These are phyloP conservation scores for Pithys albifrons DNA, from an alignment of 2,113 vertebrate genomes.

Conservation along the genomic window DNA sequence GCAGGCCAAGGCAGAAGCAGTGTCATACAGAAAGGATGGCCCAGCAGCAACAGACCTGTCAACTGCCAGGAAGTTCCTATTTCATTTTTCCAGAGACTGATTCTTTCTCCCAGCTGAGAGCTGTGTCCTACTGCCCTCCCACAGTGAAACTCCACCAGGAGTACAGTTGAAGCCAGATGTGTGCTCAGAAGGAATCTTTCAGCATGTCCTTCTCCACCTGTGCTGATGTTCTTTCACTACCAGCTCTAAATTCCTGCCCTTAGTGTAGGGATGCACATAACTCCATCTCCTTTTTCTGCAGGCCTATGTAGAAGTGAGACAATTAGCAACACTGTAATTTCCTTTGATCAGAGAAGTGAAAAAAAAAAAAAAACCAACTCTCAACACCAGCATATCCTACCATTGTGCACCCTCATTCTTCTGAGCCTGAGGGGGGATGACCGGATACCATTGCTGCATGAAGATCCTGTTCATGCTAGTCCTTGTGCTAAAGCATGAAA, in stretches of 20 bases:
- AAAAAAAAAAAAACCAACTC: background rate
- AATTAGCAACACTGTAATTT: background rate
- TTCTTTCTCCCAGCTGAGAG: background rate
- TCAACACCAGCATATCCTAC: background rate
- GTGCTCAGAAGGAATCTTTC: background rate
- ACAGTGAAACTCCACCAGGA: background rate
- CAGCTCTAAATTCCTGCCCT: background rate
- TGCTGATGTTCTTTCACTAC: background rate
- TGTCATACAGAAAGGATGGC: background rate
- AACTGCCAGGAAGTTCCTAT: background rate
- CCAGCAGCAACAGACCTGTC: background rate
- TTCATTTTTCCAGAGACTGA: background rate
- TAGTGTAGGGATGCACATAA: background rate
- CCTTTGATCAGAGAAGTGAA: background rate
- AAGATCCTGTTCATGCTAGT: background rate
- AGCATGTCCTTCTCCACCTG: background rate
- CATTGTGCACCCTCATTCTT: background rate
- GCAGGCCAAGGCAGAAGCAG: background rate
- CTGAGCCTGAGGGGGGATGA: background rate
- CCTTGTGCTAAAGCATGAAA: background rate
- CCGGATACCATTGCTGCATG: accelerated
- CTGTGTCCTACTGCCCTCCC: background rate
- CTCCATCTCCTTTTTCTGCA: background rate
- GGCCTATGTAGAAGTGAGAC: background rate
- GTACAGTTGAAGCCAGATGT: background rate